Percentiles rank a stretch among this genome's conserved stretches.
These are phyloP conservation scores for Phortica magna DNA, from an alignment of 2,888 invertebrate species.

Conservation along the genomic window DNA sequence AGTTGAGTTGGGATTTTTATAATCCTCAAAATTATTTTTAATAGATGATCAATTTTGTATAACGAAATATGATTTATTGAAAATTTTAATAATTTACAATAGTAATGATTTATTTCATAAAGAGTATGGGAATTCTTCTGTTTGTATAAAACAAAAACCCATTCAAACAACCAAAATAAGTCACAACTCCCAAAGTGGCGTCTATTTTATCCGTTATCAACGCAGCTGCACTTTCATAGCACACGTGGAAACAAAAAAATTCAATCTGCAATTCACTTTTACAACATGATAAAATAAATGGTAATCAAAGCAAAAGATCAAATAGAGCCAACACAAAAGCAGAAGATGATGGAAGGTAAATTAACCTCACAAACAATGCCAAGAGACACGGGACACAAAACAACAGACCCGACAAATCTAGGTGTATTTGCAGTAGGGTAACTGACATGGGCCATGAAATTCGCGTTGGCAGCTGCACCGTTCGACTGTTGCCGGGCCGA, in stretches of 20 bases:
- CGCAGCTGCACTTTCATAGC: slow-evolving; percentile 47
- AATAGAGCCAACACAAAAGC: slow-evolving; percentile 42
- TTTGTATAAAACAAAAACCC: too few species aligned
- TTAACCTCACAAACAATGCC: slow-evolving; percentile 51
- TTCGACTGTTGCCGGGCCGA: background rate
- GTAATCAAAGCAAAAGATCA: slow-evolving; percentile 54
- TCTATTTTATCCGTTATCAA: background rate
- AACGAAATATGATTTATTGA: too few species aligned
- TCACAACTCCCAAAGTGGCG: background rate
- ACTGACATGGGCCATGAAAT: slow-evolving; percentile 24
- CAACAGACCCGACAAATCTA: slow-evolving; percentile 44
- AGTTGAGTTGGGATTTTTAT: too few species aligned
- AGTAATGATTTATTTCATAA: too few species aligned
- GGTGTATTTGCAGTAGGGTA: slow-evolving; percentile 50
- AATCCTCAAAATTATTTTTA: too few species aligned
- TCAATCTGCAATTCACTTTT: slow-evolving; percentile 39
- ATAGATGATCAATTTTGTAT: too few species aligned
- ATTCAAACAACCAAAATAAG: too few species aligned
- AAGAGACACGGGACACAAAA: background rate
- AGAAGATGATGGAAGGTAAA: slow-evolving; percentile 49
- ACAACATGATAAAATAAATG: slow-evolving; percentile 34
- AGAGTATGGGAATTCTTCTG: too few species aligned
- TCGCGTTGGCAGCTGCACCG: slow-evolving; percentile 28
- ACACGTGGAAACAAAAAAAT: slow-evolving; percentile 43
- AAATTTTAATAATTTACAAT: too few species aligned